phyloP scores from a whole-genome alignment of 2,888 invertebrate species.

The Athripsodes cinereus region DNA sequence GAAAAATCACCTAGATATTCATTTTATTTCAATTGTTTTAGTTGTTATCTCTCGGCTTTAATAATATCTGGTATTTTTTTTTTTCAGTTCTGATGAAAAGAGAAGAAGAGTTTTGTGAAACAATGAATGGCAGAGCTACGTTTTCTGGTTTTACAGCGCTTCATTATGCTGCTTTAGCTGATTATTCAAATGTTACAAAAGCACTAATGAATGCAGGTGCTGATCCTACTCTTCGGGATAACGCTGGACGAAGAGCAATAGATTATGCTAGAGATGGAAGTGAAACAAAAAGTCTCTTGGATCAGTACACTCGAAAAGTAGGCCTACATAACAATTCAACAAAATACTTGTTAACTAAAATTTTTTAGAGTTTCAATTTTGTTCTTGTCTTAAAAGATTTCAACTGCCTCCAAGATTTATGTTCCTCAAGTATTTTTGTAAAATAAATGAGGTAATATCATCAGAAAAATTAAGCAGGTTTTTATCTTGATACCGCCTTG shows the following conservation, averaged over 20 bases:
- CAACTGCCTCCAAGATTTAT: too few species aligned
- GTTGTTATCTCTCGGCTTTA: too few species aligned
- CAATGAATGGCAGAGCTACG: constrained; percentile 63
- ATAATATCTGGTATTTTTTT: background rate
- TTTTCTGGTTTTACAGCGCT: constrained; percentile 83
- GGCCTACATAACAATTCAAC: too few species aligned
- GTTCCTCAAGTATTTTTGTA: too few species aligned
- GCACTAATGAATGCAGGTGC: constrained; percentile 67
- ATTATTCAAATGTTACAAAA: constrained; percentile 57
- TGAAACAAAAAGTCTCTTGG: constrained; percentile 55
- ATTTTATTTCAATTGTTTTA: too few species aligned
- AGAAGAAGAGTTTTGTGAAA: constrained; percentile 76
- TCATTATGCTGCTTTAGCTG: constrained; percentile 80
- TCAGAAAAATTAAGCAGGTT: too few species aligned
- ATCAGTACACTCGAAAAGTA: constrained; percentile 46
- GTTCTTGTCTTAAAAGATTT: too few species aligned
- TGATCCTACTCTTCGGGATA: constrained; percentile 68
- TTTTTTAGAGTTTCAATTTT: too few species aligned
- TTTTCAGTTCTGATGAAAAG: constrained; percentile 54
- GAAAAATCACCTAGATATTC: too few species aligned
- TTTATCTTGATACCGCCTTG: too few species aligned
- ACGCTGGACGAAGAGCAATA: constrained; percentile 67
- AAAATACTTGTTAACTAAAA: too few species aligned
- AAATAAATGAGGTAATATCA: too few species aligned
- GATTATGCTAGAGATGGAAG: constrained; percentile 66